These are phyloP conservation scores for Octonoba sinensis DNA, from an alignment of 2,888 invertebrate genomes.

Conservation along the genomic window DNA sequence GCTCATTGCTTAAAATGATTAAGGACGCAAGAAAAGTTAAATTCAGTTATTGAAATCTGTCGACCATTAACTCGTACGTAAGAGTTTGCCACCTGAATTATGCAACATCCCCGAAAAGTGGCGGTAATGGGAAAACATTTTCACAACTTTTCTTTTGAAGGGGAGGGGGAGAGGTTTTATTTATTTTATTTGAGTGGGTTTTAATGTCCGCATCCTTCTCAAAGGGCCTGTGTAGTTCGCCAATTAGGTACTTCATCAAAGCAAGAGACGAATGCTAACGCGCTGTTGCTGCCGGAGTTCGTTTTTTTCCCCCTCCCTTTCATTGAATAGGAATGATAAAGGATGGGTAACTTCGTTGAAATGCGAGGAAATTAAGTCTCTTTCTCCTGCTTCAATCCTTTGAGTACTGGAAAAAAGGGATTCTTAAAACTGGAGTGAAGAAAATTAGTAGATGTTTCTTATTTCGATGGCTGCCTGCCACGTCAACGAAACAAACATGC, in stretches of 20 bases:
- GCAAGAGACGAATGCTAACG: slow-evolving; percentile 14
- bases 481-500: too few relatives aligned
- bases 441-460: too few relatives aligned
- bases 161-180: slow-evolving; percentile 9
- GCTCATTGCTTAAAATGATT: slow-evolving; percentile 62
- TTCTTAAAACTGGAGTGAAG: too few relatives aligned
- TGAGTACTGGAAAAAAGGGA: too few relatives aligned
- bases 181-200: slow-evolving; percentile 58
- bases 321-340: too few relatives aligned
- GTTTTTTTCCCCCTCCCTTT: slow-evolving; percentile 32
- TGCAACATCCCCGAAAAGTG: slow-evolving; percentile 39
- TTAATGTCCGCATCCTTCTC: slow-evolving; percentile 44
- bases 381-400: too few relatives aligned
- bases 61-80: slow-evolving; percentile 40
- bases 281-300: slow-evolving; percentile 22
- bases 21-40: slow-evolving; percentile 62
- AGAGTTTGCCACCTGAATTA: slow-evolving; percentile 47
- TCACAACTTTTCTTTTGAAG: slow-evolving; percentile 48
- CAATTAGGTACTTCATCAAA: slow-evolving; percentile 62
- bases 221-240: slow-evolving; percentile 40
- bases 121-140: slow-evolving; percentile 47
- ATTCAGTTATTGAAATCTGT: slow-evolving; percentile 64
- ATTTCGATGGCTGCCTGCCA: too few relatives aligned
- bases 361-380: too few relatives aligned
- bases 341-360: too few relatives aligned